Conservation (phyloP, 2,113 vertebrate genomes). For the Sceloporus tristichus region DNA sequence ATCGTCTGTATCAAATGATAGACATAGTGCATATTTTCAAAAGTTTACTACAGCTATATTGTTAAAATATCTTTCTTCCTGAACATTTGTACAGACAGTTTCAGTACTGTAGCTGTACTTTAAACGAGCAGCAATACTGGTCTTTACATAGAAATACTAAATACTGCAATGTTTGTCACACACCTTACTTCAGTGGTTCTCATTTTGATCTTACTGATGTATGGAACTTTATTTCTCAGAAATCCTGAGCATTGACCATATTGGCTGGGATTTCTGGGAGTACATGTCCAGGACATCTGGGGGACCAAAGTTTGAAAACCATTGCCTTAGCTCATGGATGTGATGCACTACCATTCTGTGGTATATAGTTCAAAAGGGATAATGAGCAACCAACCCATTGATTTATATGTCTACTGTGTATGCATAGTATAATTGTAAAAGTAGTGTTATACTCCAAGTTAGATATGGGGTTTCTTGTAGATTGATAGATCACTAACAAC, state of each 20-base stretch:
- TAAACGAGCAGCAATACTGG: not conserved
- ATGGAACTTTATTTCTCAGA: no score
- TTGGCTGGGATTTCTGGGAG: no score
- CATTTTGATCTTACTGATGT: no score
- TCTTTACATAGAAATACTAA: not conserved
- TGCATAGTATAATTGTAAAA: not conserved
- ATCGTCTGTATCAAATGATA: not conserved
- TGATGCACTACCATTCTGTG: not conserved
- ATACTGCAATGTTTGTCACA: not conserved
- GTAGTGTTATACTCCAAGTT: not conserved
- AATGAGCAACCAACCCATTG: not conserved
- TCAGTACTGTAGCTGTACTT: not conserved
- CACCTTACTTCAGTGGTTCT: not conserved
- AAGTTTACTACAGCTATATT: not conserved
- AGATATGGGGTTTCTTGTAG: not conserved
- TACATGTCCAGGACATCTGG: no score
- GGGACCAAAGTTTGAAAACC: no score
- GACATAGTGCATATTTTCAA: not conserved
- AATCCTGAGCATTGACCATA: no score
- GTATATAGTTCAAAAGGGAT: no score
- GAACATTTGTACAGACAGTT: not conserved
- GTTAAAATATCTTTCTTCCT: not conserved
- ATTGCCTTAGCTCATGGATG: not conserved
- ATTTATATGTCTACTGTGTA: not conserved
- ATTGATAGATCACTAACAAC: not conserved